Evolutionary conservation across 2,113 vertebrate genomes (phyloP).

Genomic region (Xyliphius kryptos): DNA sequence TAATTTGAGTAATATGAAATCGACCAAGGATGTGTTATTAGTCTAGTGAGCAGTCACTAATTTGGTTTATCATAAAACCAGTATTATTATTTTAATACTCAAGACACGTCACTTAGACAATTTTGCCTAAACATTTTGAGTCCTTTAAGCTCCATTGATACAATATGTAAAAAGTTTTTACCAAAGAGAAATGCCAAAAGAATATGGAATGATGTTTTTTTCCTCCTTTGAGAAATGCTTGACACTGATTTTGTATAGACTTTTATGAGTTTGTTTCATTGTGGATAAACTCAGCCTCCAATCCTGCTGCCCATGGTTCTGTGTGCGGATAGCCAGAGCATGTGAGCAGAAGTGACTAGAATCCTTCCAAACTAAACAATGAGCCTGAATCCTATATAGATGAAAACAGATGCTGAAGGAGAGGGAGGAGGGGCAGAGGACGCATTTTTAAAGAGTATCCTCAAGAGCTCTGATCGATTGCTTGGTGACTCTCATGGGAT

Average conservation of each 20-base stretch:
- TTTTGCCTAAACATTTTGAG: too few relatives aligned
- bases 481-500: conserved; percentile 25
- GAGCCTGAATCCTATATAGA: conserved; percentile 32
- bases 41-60: too few relatives aligned
- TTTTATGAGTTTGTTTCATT: too few relatives aligned
- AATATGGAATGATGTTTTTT: too few relatives aligned
- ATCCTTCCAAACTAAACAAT: conserved; percentile 36
- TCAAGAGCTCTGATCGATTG: conserved; percentile 34
- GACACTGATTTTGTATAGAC: too few relatives aligned
- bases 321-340: conserved; percentile 56
- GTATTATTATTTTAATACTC: too few relatives aligned
- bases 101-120: too few relatives aligned
- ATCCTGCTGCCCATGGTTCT: conserved; percentile 37
- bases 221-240: too few relatives aligned
- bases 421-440: conserved; percentile 22
- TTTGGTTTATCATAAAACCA: too few relatives aligned
- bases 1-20: conserved; percentile 13
- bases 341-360: conserved; percentile 21
- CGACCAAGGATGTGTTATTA: conserved; percentile 1
- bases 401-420: conserved; percentile 31
- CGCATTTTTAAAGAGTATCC: conserved; percentile 33
- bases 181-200: conserved; percentile 33
- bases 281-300: too few relatives aligned
- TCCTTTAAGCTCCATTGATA: too few relatives aligned
- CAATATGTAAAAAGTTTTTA: too few relatives aligned